Base-by-base conservation (phyloP, 2,113 vertebrate genomes). In the Crotalus viridis region DNA sequence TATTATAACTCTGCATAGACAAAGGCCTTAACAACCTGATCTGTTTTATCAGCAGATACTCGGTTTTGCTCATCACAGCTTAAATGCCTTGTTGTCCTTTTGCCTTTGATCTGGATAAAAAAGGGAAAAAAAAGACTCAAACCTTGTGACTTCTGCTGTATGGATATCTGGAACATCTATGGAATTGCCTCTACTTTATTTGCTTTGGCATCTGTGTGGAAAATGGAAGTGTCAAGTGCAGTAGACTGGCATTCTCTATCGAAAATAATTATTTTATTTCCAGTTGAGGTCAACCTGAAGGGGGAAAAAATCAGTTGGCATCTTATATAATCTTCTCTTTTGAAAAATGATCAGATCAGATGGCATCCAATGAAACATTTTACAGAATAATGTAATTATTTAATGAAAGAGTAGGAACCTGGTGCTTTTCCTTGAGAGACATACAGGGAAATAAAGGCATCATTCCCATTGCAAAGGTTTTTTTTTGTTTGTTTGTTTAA, bases 11-110 rank as follows among this genome's bases (percentile, higher is more conserved):
- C 98, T 96, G 97, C 98, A 98, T 98, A 97, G 98, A 99, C 98
- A 98, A 98, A 99, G 98, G 98, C 98, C 98, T 99, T 99, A 99
- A 98, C 96, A 98, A 98, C 96, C 96, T 96, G 93, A 98, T 97
- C 97, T 98, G 96, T 97, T 97, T 97, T 97, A 97, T 98, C 97
- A 97, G 97, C 98, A 98, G 98, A 98, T 96, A 96, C 97, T 97
- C 96, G 95, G 97, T 96, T 98, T 98, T 97, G 97, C 97, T 97
- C 97, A 96, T 96, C 97, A 97, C 97, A 97, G 97, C 97, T 98
- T 98, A 98, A 98, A 98, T 97, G 97, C 97, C 97, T 98, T 98
- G 97, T 97, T 98, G 96, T 98, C 97, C 97, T 97, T 97, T 97
- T 98, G 97, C 98, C 97, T 98, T 98, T 97, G 98, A 98, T 97